Base-by-base conservation (phyloP, 1,140 invertebrate species). In the Cepaea nemoralis region DNA sequence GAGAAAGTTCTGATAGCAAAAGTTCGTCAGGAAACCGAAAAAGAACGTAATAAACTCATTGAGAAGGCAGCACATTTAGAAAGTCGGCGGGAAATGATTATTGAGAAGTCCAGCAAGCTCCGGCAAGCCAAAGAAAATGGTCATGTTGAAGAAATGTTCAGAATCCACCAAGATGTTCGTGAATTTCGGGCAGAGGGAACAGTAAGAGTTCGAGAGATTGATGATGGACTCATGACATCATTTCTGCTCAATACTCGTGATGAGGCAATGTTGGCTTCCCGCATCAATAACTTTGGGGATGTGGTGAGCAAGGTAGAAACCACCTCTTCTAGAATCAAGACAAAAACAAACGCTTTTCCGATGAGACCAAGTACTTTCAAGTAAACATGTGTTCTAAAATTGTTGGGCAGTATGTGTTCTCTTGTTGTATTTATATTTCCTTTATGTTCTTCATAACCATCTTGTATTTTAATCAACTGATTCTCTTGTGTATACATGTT, bases 121-220 rank as follows among this genome's bases (percentile, higher is more conserved):
- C 37, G 85, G 70, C 42, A 77, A 33, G 83, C 83, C 14, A 85
- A 86, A 77, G 84, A 83, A 12, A 85, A 86, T 16, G 78, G 67
- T 8, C 85, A 86, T 66, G 80, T 87, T 39, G 87, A 86, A 55
- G 83, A 85, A 42, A 85, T 88, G 81, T 88, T 84, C 75, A 83
- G 78, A 35, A 82, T 84, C 37, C 84, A 84, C 50, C 84, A 87
- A 71, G 83, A 86, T 24, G 78, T 83, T 12, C 59, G 77, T 8
- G 83, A 84, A 33, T 85, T 83, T 77, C 69, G 84, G 27, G 66
- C 84, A 10, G 75, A 74, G 19, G 83, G 83, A 14, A 70, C 83
- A 1, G 76, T 86, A 24, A 83, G 80, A 66, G 81, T 87, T 16
- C 42, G 81, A 19, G 87, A 86, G 39, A 45, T 87, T 1, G 87